These are phyloP conservation scores for Pantherophis guttatus DNA, from an alignment of 2,113 vertebrate species.

Conservation along the genomic window DNA sequence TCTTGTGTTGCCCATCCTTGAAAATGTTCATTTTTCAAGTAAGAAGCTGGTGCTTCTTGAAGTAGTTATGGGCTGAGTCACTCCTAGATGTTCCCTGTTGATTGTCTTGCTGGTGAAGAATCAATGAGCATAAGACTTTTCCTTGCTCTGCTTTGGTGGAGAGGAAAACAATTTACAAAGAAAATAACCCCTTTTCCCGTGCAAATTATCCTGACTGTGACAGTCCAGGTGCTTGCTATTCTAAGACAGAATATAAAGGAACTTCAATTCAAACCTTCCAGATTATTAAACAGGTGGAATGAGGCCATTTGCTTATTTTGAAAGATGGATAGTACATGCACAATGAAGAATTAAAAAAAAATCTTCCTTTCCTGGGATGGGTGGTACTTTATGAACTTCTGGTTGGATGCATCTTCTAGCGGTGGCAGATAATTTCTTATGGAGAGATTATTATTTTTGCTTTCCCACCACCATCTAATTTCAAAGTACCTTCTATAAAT, in stretches of 20 bases:
- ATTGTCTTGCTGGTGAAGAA: neutral
- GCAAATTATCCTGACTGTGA: slow-evolving; percentile 67
- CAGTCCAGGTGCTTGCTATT: slow-evolving; percentile 59
- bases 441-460: too few relatives aligned
- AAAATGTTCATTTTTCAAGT: neutral
- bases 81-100: neutral
- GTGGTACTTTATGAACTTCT: neutral
- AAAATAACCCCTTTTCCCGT: slow-evolving; percentile 56
- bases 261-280: slow-evolving; percentile 22
- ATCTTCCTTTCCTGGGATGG: neutral
- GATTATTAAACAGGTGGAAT: slow-evolving; percentile 58
- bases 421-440: neutral
- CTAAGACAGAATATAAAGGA: slow-evolving; percentile 52
- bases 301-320: slow-evolving; percentile 54
- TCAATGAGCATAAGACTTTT: neutral
- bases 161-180: slow-evolving; percentile 62
- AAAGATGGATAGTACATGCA: slow-evolving; percentile 2
- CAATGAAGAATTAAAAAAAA: neutral
- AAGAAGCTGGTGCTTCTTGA: neutral
- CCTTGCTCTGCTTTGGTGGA: slow-evolving; percentile 21
- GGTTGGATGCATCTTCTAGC: neutral
- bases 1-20: neutral
- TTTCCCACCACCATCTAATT: neutral
- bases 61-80: rapidly evolving
- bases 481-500: neutral